These are phyloP conservation scores for Drosophila erecta DNA, from an alignment of 1,140 invertebrate genomes.

Conservation along the genomic window DNA sequence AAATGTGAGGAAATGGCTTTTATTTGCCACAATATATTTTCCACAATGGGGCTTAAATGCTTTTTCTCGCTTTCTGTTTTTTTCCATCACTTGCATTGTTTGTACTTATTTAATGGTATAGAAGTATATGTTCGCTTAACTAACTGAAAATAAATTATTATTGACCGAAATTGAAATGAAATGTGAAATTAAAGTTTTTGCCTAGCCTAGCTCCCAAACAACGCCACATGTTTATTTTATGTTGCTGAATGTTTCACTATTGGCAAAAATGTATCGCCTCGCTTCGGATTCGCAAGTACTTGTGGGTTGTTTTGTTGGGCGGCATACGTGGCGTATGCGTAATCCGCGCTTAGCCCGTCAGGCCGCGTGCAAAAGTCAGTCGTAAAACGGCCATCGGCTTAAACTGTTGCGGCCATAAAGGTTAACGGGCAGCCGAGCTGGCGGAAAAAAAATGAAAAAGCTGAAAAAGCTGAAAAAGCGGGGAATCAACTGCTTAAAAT, in stretches of 20 bases:
- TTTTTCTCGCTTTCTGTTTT: background rate
- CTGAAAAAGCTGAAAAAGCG: constrained; percentile 11
- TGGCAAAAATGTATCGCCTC: too few relatives aligned
- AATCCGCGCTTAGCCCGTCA: constrained; percentile 77
- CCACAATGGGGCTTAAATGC: background rate
- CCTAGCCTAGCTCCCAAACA: too few relatives aligned
- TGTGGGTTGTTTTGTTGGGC: background rate
- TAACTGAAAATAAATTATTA: too few relatives aligned
- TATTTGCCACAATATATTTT: background rate
- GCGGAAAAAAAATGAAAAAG: background rate
- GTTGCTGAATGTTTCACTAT: too few relatives aligned
- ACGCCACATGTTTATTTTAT: too few relatives aligned
- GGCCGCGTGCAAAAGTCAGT: constrained; percentile 62
- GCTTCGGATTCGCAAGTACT: background rate
- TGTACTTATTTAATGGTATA: background rate
- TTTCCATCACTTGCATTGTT: background rate
- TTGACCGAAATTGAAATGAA: too few relatives aligned
- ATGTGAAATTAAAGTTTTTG: too few relatives aligned
- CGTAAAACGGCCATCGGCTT: constrained; percentile 80
- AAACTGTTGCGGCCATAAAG: constrained; percentile 81
- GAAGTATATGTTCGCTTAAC: too few relatives aligned
- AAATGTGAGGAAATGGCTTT: background rate
- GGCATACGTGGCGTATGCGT: constrained; percentile 66
- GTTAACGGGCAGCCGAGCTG: constrained; percentile 61
- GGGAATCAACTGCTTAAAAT: constrained; percentile 77